Conservation (phyloP, 2,888 invertebrate genomes). For the Xestoiulus laeticollis region DNA sequence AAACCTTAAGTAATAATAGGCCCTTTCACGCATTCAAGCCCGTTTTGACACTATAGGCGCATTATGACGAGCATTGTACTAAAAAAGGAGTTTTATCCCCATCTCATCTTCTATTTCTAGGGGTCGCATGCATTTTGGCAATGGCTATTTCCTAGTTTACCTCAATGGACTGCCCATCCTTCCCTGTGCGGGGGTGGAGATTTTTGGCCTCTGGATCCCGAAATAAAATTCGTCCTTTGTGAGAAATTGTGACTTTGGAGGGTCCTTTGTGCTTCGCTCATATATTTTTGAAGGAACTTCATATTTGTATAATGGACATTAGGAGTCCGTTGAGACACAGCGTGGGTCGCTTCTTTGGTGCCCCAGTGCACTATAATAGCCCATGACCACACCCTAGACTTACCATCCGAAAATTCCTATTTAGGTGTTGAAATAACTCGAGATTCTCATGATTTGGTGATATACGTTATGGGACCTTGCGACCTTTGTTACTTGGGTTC, state of each 20-base stretch:
- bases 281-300: slow-evolving; percentile 26
- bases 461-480: neutral
- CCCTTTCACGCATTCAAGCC: slow-evolving; percentile 3
- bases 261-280: slow-evolving; percentile 17
- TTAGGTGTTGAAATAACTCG: neutral
- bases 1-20: neutral
- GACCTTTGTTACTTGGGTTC: neutral
- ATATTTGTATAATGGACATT: neutral
- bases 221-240: neutral
- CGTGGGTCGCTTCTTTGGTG: neutral
- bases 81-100: slow-evolving; percentile 15
- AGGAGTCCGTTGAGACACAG: neutral
- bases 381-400: slow-evolving; percentile 1
- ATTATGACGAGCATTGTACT: neutral
- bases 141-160: neutral
- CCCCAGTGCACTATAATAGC: neutral
- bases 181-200: neutral
- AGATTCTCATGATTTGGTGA: neutral
- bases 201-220: neutral
- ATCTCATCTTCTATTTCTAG: slow-evolving; percentile 2
- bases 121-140: neutral
- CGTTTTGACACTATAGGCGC: slow-evolving; percentile 20
- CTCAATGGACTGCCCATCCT: slow-evolving; percentile 10
- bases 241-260: neutral
- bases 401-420: neutral